phyloP scores from a whole-genome alignment of 2,113 vertebrate genomes.

The Merops nubicus region DNA sequence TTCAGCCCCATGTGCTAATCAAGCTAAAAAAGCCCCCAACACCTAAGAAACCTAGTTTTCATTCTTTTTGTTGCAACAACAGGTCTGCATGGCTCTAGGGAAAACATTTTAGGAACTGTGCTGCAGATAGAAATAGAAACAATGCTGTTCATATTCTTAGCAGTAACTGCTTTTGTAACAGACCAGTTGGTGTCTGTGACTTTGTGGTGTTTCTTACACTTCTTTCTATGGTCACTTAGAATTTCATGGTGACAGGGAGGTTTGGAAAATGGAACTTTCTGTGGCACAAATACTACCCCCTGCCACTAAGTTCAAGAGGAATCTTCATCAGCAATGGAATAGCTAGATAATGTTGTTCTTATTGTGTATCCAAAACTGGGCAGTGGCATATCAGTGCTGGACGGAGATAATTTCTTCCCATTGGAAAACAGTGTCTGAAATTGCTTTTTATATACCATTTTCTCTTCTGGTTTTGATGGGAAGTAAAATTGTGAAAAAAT shows the following conservation, averaged over 20 bases:
- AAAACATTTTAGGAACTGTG: background rate
- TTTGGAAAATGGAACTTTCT: background rate
- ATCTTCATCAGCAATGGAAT: background rate
- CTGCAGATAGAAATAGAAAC: background rate
- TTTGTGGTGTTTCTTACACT: fast-evolving
- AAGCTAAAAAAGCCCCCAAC: no score
- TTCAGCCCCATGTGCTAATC: background rate
- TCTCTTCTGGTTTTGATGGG: background rate
- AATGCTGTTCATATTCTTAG: background rate
- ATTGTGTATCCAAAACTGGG: background rate
- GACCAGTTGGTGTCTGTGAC: background rate
- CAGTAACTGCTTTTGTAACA: background rate
- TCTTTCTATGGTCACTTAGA: background rate
- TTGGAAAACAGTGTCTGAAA: background rate
- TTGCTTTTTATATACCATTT: background rate
- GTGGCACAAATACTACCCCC: fast-evolving
- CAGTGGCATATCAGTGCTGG: background rate
- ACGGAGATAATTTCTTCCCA: background rate
- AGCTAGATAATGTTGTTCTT: background rate
- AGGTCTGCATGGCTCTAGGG: background rate
- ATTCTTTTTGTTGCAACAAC: slow-evolving; percentile 2
- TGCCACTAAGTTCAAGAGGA: background rate
- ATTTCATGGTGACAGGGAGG: background rate
- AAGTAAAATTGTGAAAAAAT: background rate
- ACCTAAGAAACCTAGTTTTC: background rate